Evolutionary conservation across 1,140 invertebrate species (phyloP).

Genomic region (Choristoneura fumiferana): DNA sequence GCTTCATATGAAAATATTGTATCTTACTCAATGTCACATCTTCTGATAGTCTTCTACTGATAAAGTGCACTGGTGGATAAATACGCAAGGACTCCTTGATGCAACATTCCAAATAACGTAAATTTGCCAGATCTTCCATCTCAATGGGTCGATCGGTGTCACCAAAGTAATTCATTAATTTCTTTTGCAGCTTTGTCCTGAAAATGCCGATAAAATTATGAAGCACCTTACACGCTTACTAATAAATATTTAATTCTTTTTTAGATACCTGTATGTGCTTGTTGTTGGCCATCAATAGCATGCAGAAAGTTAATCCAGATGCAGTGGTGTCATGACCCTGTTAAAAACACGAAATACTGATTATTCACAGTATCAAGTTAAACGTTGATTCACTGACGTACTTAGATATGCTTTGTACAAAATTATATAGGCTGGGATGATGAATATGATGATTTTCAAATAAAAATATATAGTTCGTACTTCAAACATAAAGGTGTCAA

Average conservation of each 20-base stretch:
- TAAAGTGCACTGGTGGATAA: conserved; percentile 83
- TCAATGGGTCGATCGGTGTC: conserved; percentile 63
- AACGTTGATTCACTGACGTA: neutral
- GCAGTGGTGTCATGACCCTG: conserved; percentile 91
- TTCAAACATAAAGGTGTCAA: conserved; percentile 89
- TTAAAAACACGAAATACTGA: neutral
- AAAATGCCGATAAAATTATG: no score
- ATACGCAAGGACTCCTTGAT: conserved; percentile 81
- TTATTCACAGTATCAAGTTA: no score
- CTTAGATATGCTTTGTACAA: no score
- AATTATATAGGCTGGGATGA: no score
- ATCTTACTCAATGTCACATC: conserved; percentile 74
- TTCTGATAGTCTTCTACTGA: conserved; percentile 78
- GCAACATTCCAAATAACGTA: conserved; percentile 84
- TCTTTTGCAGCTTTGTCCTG: conserved; percentile 82
- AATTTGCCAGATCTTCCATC: conserved; percentile 77
- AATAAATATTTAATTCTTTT: no score
- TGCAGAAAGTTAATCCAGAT: conserved; percentile 81
- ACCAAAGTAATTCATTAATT: conserved; percentile 79
- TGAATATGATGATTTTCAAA: no score
- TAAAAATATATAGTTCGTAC: conserved; percentile 68
- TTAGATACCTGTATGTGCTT: conserved; percentile 79
- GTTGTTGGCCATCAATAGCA: conserved; percentile 83
- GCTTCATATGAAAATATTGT: conserved; percentile 16
- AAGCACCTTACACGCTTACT: no score